Base-by-base conservation (phyloP, 2,797 vertebrate genomes). In the Sandelia bainsii region DNA sequence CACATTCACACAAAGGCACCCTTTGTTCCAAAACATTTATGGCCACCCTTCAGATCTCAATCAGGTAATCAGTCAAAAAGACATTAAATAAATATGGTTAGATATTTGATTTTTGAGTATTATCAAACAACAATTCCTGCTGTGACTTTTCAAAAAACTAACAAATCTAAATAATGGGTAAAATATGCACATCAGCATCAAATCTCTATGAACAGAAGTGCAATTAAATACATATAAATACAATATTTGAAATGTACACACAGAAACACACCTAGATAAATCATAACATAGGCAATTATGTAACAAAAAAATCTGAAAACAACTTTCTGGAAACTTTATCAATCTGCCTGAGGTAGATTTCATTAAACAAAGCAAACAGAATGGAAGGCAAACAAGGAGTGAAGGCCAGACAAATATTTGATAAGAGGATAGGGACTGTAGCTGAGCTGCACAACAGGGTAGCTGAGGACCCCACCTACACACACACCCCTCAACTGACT, bases 351-450 rank as follows among this genome's bases (percentile, higher is more conserved):
- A 89, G 87, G 87, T 84, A 90, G 77, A 91, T 91, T 91, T 90
- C 86, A 93, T 94, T 93, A 94, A 94, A 91, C 89, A 93, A 85
- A 92, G 93, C 89, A 96, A 97, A 96, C 88, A 95, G 79, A 93
- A 87, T 92, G 76, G 45, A 93, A 94, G 84, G 91, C 94, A 96
- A 96, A 97, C 91, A 96, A 65, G 77, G 89, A 90, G 89, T 92
- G 94, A 96, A 96, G 95, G 94, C 93, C 95, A 93, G 83, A 95
- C 94, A 96, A 96, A 97, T 95, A 97, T 95, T 96, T 96, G 94
- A 94, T 93, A 95, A 95, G 88, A 74, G 90, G 87, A 91, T 89
- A 93, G 88, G 87, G 89, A 93, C 92, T 89, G 86, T 90, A 85
- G 86, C 88, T 86, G 77, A 73, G 74, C 86, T 91, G 81, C 93